These are phyloP conservation scores for Steinernema khuongi DNA, from an alignment of 1,140 invertebrate genomes.

Conservation along the genomic window DNA sequence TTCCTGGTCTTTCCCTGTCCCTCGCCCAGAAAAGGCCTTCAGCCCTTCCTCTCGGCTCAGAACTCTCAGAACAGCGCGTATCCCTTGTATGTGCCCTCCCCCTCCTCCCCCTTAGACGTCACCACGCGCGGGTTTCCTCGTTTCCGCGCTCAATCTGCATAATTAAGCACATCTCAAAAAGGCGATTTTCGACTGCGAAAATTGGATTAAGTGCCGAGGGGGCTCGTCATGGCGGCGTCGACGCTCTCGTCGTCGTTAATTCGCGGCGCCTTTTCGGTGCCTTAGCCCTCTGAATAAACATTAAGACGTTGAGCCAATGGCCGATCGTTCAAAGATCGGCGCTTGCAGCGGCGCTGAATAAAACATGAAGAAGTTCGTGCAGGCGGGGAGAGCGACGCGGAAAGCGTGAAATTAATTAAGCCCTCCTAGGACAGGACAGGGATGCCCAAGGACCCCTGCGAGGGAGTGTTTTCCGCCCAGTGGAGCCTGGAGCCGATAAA, in stretches of 20 bases:
- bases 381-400: background rate
- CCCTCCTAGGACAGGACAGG: too few relatives aligned
- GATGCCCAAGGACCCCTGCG: too few relatives aligned
- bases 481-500: too few relatives aligned
- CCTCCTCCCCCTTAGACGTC: background rate
- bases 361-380: background rate
- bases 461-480: background rate
- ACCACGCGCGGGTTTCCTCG: background rate
- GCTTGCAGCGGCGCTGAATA: background rate
- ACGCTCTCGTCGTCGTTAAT: background rate
- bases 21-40: too few relatives aligned
- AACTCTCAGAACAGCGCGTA: too few relatives aligned
- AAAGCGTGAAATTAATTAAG: background rate
- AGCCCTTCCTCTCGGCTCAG: too few relatives aligned
- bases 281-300: background rate
- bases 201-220: background rate
- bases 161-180: slow-evolving; percentile 15
- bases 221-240: background rate
- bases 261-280: background rate
- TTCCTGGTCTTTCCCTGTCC: too few relatives aligned
- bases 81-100: background rate
- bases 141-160: slow-evolving; percentile 1
- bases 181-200: slow-evolving; percentile 4
- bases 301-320: background rate
- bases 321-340: slow-evolving; percentile 7